Evolutionary conservation across 2,113 vertebrate genomes (phyloP), one percentile per base, ranked within the genome.

Genomic region (Archocentrus centrarchus): DNA sequence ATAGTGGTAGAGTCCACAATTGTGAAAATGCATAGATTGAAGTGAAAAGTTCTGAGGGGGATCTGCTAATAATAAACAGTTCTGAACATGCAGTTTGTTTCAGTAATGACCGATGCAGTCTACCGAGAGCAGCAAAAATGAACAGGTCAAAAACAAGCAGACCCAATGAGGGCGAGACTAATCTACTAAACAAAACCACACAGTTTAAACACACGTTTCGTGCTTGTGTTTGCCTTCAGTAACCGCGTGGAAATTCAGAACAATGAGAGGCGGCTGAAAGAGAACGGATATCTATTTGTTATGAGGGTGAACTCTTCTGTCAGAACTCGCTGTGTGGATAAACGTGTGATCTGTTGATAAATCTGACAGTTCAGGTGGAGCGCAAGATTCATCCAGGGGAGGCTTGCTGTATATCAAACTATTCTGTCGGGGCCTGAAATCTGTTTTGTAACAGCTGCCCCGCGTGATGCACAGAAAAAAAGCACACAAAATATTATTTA

Each of bases 331-430:
- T 53, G 44, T 14, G 44, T 53, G 66, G 66, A 70, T 70, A 70
- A 70, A 70, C 30, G 66, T 70, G 66, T 70, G 66, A 70, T 70
- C 44, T 53, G 44, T 20, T 7, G 66, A 70, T 70, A 70, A 70
- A 70, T 50, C 66, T 32, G 66, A 70, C 66, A 70, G 66, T 44
- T 70, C 66, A 70, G 66, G 66, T 50, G 24, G 44, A 70, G 44
- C 10, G 44, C 66, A 20, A 24, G 66, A 70, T 70, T 70, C 44
- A 50, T 50, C 66, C 66, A 70, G 24, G 53, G 66, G 66, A 70
- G 66, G 41, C 24, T 50, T 70, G 24, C 66, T 50, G 41, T 70
- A 70, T 30, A 70, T 70, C 66, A 70, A 53, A 70, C 44, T 70
- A 70, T 70, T 70, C 44, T 30, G 44, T 50, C 50, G 0, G 20